A percentile compares a stretch with the other conserved stretches of the same genome.
phyloP scores from a whole-genome alignment of 2,888 invertebrate genomes.

The Octodonta nipae region DNA sequence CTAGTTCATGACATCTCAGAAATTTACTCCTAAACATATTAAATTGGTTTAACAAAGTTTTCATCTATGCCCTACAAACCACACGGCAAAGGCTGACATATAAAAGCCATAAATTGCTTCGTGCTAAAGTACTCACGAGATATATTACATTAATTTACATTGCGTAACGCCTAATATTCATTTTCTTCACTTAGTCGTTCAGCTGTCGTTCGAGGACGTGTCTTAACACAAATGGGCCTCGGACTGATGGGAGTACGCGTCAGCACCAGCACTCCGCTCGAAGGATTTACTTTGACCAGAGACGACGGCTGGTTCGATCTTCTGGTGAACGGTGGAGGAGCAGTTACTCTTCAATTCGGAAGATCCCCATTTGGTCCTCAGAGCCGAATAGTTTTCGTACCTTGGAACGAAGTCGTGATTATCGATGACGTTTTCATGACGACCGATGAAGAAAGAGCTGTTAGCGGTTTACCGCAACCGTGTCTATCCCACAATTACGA shows the following conservation, averaged over 20 bases:
- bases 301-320: conserved; percentile 96
- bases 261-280: conserved; percentile 82
- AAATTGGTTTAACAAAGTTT: no score
- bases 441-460: conserved; percentile 65
- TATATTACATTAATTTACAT: conserved; percentile 1
- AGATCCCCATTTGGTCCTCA: conserved; percentile 80
- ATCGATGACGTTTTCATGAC: conserved; percentile 71
- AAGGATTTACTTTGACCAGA: conserved; percentile 87
- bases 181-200: conserved; percentile 57
- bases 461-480: conserved; percentile 54
- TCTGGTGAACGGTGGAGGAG: conserved; percentile 96
- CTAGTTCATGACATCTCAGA: no score
- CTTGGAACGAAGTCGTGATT: conserved; percentile 96
- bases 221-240: conserved; percentile 79
- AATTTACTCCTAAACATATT: no score
- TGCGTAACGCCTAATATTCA: no score
- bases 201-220: conserved; percentile 90
- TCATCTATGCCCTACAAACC: no score
- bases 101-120: no score
- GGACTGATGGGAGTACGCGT: conserved; percentile 93
- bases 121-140: no score
- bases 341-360: conserved; percentile 88
- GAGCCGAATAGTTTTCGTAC: conserved; percentile 78
- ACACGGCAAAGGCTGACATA: no score
- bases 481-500: conserved; percentile 84